Conservation (phyloP, 2,797 vertebrate species). For the Xyrichtys novacula region DNA sequence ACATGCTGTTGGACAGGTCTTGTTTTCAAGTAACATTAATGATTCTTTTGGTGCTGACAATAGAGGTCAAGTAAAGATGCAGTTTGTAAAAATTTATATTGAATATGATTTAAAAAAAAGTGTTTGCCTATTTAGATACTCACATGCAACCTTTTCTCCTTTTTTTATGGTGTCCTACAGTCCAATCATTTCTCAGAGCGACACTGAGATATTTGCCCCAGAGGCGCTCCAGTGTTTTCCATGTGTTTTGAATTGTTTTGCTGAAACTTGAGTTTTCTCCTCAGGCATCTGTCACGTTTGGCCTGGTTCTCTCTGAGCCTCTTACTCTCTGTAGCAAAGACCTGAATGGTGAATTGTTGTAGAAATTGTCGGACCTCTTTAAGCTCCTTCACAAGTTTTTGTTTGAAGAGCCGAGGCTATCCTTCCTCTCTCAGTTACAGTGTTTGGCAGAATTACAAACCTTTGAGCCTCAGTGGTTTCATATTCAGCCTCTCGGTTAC, state of each 20-base stretch:
- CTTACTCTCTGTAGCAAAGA: not conserved
- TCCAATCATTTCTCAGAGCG: not conserved
- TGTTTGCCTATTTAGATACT: not conserved
- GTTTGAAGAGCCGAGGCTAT: not conserved
- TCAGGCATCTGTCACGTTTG: not conserved
- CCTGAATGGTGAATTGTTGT: not conserved
- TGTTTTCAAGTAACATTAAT: no score
- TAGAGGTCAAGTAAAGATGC: no score
- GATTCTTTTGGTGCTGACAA: no score
- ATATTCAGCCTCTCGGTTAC: no score
- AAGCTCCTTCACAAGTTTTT: not conserved
- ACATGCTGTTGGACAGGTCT: no score
- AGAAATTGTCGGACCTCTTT: constrained; percentile 1
- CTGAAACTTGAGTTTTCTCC: constrained; percentile 8
- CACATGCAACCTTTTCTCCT: not conserved
- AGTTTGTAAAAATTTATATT: no score
- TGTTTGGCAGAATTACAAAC: constrained; percentile 4
- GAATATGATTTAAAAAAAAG: no score
- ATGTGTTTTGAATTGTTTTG: not conserved
- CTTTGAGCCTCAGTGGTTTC: not conserved
- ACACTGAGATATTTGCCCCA: not conserved
- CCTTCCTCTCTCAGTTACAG: not conserved
- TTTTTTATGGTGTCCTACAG: not conserved
- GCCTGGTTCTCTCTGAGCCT: not conserved
- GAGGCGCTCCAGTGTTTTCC: not conserved